A percentile compares a stretch with the other conserved stretches of the same genome.
Evolutionary conservation across 2,113 vertebrate genomes (phyloP).

Genomic region (Tylochromis polylepis): DNA sequence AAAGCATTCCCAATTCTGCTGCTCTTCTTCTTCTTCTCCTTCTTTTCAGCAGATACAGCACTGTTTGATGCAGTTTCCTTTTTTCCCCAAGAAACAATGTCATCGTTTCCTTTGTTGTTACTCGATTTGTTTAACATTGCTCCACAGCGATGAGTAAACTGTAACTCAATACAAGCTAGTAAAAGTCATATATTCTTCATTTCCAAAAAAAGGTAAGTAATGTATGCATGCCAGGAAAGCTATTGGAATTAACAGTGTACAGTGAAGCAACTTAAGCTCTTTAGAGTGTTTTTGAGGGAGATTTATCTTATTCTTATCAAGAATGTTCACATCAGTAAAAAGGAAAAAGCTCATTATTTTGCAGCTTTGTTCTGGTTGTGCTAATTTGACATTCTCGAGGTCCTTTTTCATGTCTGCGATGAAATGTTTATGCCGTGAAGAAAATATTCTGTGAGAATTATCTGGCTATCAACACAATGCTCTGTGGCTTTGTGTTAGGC

Average conservation of each 20-base stretch:
- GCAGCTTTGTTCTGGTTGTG: neutral
- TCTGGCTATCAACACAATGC: neutral
- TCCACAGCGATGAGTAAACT: neutral
- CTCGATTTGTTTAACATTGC: neutral
- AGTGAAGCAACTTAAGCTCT: neutral
- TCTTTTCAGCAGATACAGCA: neutral
- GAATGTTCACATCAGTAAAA: neutral
- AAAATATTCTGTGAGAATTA: constrained; percentile 1
- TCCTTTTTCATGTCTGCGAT: constrained; percentile 8
- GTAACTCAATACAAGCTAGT: neutral
- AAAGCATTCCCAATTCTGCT: neutral
- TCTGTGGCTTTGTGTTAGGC: constrained; percentile 21
- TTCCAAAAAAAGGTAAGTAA: neutral
- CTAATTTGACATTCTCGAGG: constrained; percentile 26
- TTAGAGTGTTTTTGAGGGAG: neutral
- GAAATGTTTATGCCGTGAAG: constrained; percentile 18
- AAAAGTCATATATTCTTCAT: neutral
- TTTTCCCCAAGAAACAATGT: neutral
- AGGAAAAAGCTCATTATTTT: neutral
- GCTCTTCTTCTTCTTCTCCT: neutral
- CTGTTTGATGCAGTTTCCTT: neutral
- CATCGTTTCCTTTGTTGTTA: neutral
- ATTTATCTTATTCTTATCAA: neutral
- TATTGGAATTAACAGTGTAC: neutral
- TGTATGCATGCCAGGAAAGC: neutral